Base-by-base conservation (phyloP, 2,888 invertebrate species). In the Acronicta aceris region DNA sequence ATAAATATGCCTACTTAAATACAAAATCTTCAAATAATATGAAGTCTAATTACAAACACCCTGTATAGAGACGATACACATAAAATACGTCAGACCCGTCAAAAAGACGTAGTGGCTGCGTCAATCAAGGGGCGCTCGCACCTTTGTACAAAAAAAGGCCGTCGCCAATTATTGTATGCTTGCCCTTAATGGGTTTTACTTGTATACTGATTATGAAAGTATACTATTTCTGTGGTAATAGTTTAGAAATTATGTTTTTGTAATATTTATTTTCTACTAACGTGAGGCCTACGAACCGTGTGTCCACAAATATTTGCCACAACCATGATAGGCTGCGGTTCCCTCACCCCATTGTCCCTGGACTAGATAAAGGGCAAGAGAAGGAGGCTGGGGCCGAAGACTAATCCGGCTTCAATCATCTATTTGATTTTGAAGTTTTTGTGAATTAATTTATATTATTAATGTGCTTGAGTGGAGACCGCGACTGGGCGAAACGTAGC, bases 111-210 rank as follows among this genome's bases (percentile, higher is more conserved):
- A 94, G 89, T 89, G 92, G 85, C 79, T 81, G 74, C 91, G 93
- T 94, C 94, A 93, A 90, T 94, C 94, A 94, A 80, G 71, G 73
- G 68, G 74, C 80, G 84, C 83, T 85, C 82, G 85, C 85, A 82
- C 76, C 82, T 81, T 80, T 69, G 36, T 83, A 82, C 86, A 89
- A 88, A 90, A 92, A 86, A 85, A 68, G 57, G 79, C 78, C 76
- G 76, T 84, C 85, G 88, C 90, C 90, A 93, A 93, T 94, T 91
- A 93, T 89, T 89, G 85, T 86, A 81, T 81, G 85, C 89, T 86
- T 82, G 78, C 87, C 90, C 89, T 88, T 94, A 94, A 94, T 94
- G 92, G 93, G 81, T 93, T 93, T 94, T 90, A 82, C 91, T 78
- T 91, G 93, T 92, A 85, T 69, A 71, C 83, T 82, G 89, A 88